Base-by-base conservation (phyloP, 2,888 invertebrate genomes). In the Crematogaster levior region DNA sequence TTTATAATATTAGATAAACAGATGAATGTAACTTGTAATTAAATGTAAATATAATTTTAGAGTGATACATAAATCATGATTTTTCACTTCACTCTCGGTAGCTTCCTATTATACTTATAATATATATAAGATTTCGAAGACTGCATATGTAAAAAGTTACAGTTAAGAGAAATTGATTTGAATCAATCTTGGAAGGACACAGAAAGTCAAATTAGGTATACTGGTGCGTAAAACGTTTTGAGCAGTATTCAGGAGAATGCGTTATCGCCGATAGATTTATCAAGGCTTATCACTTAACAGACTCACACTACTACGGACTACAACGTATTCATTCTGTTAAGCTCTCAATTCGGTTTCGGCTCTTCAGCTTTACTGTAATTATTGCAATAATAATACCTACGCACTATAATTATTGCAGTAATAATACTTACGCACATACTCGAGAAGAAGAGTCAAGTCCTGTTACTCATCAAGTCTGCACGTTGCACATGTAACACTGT, bases 241-340 rank as follows among this genome's bases (percentile, higher is more conserved):
- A 87, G 79, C 86, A 87, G 86, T 86, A 87, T 86, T 86, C 68
- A 61, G 70, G 46, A 56, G 58, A 60, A 65, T 37, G 73, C 74
- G 63, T 65, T 65, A 75, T 75, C 40, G 40, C 3, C 37, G 7
- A 63, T 75, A 56, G 56, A n/a, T 51, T 80, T 73, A 73, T 34
- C 60, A n/a, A 34, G 66, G n/a, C 65, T 74, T 65, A 48, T n/a
- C n/a, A n/a, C 18, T 74, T 68, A 30, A 27, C 40, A 1, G 6
- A 9, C 51, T 75, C 48, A 21, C 18, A 5, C n/a, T n/a, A n/a
- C n/a, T n/a, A n/a, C n/a, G n/a, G n/a, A 3, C 27, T 51, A 24
- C 24, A 3, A n/a, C 5, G n/a, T 53, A n/a, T 15, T 37, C n/a
- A 15, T 75, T 46, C 51, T 40, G 68, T 53, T 37, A 43, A 75